These are phyloP conservation scores for Mastacembelus armatus DNA, from an alignment of 2,797 vertebrate genomes.

Conservation along the genomic window DNA sequence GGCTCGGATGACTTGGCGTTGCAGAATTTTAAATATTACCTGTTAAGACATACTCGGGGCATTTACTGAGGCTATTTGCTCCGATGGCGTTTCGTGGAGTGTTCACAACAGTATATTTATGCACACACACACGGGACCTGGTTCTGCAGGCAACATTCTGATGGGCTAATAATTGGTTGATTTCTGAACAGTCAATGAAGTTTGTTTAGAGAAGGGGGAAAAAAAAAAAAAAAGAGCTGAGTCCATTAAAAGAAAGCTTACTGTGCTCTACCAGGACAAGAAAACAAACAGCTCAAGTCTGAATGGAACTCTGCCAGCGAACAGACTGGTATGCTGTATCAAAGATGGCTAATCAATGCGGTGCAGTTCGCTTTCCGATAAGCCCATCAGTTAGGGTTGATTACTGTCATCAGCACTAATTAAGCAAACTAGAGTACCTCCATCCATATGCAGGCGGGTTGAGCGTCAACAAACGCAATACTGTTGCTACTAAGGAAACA, in stretches of 20 bases:
- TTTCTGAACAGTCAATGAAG: conserved; percentile 53
- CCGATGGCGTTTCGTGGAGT: conserved; percentile 42
- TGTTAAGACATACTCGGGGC: conserved; percentile 62
- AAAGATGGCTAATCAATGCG: conserved; percentile 68
- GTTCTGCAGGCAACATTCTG: conserved; percentile 51
- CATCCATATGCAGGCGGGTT: conserved; percentile 16
- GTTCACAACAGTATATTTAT: conserved; percentile 45
- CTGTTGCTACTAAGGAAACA: too few species aligned
- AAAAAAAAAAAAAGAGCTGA: conserved; percentile 28
- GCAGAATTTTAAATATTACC: conserved; percentile 75
- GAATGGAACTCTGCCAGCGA: conserved; percentile 42
- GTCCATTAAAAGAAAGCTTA: conserved; percentile 55
- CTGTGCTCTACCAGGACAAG: conserved; percentile 27
- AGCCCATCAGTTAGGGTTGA: conserved; percentile 62
- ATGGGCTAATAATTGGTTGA: conserved; percentile 67
- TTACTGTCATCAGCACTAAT: conserved; percentile 69
- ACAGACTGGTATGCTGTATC: conserved; percentile 43
- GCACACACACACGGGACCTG: conserved; percentile 30
- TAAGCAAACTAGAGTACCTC: conserved; percentile 45
- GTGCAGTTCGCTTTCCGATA: conserved; percentile 60
- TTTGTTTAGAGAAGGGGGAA: conserved; percentile 26
- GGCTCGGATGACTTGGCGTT: conserved; percentile 59
- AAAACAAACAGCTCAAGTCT: conserved; percentile 33
- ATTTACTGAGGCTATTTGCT: conserved; percentile 75
- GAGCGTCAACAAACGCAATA: conserved; percentile 37